Conservation (phyloP, 2,113 vertebrate genomes). For the Bettongia penicillata region DNA sequence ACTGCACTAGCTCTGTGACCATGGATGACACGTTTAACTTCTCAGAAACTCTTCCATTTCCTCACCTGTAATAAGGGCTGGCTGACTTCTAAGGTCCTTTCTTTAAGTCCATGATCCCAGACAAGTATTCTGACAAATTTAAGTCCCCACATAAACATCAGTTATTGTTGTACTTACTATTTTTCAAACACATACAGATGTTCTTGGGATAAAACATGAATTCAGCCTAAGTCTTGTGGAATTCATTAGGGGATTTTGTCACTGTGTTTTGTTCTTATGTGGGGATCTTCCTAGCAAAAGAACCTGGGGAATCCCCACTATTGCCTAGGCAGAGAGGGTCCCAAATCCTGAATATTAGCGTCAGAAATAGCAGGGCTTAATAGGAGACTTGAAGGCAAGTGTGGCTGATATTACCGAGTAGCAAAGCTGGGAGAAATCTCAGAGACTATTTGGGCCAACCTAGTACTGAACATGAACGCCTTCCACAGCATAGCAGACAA, state of each 20-base stretch:
- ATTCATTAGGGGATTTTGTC: background rate
- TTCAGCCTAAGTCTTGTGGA: background rate
- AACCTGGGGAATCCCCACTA: background rate
- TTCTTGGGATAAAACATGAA: background rate
- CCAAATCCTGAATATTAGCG: background rate
- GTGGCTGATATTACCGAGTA: background rate
- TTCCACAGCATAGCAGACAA: background rate
- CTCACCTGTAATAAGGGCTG: background rate
- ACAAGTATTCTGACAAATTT: background rate
- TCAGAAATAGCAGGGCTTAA: background rate
- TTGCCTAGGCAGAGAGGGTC: background rate
- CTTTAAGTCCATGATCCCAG: background rate
- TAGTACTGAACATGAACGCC: background rate
- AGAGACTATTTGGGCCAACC: background rate
- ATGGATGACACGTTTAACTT: background rate
- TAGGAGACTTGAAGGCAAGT: background rate
- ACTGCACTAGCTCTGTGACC: background rate
- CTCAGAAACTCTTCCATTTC: background rate
- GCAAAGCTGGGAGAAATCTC: background rate
- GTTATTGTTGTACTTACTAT: background rate
- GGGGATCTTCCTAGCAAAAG: background rate
- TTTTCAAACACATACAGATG: background rate
- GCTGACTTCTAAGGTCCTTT: background rate
- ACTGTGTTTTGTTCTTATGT: background rate
- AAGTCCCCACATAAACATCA: background rate